phyloP scores from a whole-genome alignment of 92 coral and sea anemone species.

The Phenganax marumi region DNA sequence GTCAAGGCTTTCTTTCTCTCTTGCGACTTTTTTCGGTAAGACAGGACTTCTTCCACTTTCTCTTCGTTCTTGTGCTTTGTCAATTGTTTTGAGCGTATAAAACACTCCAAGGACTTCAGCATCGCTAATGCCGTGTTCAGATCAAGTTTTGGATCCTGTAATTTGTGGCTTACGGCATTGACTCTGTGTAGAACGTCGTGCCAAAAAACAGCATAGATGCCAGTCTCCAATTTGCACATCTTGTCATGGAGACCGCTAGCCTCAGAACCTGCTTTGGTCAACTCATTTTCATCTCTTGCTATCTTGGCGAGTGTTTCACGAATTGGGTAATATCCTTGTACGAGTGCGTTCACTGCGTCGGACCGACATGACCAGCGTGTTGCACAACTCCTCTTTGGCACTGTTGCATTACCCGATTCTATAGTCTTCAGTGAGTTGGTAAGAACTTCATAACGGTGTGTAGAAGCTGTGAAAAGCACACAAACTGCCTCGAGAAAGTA shows the following conservation, averaged over 20 bases:
- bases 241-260: neutral
- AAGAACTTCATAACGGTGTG: constrained; percentile 21
- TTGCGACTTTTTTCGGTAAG: too few relatives aligned
- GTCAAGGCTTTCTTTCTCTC: too few relatives aligned
- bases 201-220: too few relatives aligned
- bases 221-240: too few relatives aligned
- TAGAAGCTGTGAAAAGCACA: constrained; percentile 23
- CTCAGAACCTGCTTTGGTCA: neutral
- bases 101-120: neutral
- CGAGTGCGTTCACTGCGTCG: too few relatives aligned
- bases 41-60: too few relatives aligned
- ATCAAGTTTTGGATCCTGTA: neutral
- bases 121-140: neutral
- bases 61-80: too few relatives aligned
- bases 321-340: too few relatives aligned
- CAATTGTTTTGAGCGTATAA: too few relatives aligned
- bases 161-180: neutral
- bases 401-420: constrained; percentile 15
- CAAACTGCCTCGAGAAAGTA: constrained; percentile 23
- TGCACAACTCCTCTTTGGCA: constrained; percentile 3
- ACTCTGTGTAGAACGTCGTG: neutral
- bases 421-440: constrained; percentile 22
- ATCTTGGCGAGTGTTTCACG: too few relatives aligned
- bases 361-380: neutral
- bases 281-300: too few relatives aligned